These are phyloP conservation scores for fruit fly (Drosophila melanogaster) DNA, from an alignment of 1,140 invertebrate species.

Conservation along the genomic window Release_6_plus_ISO1_MT NT_033777.3:16031001-16031500, in stretches of 20 bases:
- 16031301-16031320: conserved; percentile 71
- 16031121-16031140: conserved; percentile 34
- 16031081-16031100: conserved; percentile 70
- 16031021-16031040: background rate
- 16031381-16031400: conserved; percentile 61
- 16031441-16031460: conserved; percentile 56
- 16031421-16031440: conserved; percentile 70
- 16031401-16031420: conserved; percentile 77
- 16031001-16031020: background rate
- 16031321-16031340: conserved; percentile 72
- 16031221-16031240: conserved; percentile 31
- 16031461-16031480: conserved; percentile 72
- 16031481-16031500: conserved; percentile 23
- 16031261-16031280: conserved; percentile 43
- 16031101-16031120: conserved; percentile 66
- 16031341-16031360: conserved; percentile 48
- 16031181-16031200: background rate
- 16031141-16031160: conserved; percentile 73
- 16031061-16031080: conserved; percentile 39
- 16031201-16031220: conserved; percentile 53
- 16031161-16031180: conserved; percentile 48
- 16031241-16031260: conserved; percentile 53
- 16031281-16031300: conserved; percentile 29
- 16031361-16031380: conserved; percentile 38
- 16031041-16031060: background rate